These are phyloP conservation scores for Rhinolophus sinicus DNA, from an alignment of 2,113 vertebrate species.

Conservation along the genomic window DNA sequence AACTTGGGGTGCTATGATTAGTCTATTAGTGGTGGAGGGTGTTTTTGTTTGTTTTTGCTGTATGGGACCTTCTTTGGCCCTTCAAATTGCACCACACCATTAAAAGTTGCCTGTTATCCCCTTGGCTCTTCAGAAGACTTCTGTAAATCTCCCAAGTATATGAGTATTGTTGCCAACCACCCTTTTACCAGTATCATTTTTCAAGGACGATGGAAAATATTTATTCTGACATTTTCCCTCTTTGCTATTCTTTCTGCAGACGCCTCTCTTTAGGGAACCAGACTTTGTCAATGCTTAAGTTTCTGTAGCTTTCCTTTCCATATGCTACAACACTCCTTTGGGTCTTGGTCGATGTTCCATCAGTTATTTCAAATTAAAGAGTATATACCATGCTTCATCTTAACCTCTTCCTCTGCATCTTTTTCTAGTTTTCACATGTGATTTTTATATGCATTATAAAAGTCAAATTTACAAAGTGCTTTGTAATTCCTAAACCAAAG, in stretches of 20 bases:
- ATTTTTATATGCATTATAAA: constrained; percentile 19
- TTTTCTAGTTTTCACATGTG: not conserved
- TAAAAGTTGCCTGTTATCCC: not conserved
- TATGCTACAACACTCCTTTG: not conserved
- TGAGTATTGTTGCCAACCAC: not conserved
- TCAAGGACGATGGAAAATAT: not conserved
- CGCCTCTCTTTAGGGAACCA: not conserved
- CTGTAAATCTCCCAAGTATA: not conserved
- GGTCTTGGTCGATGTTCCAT: not conserved
- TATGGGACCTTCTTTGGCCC: not conserved
- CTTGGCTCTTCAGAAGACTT: not conserved
- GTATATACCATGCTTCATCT: not conserved
- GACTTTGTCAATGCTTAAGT: not conserved
- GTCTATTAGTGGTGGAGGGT: not conserved
- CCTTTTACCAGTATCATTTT: not conserved
- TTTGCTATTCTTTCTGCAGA: constrained; percentile 9
- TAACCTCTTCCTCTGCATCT: not conserved
- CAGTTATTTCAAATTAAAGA: constrained; percentile 18
- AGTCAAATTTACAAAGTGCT: constrained; percentile 31
- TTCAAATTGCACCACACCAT: not conserved
- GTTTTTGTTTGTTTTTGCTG: not conserved
- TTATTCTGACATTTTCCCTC: not conserved
- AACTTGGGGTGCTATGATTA: not conserved
- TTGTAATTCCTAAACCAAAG: not conserved
- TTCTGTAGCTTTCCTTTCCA: not conserved